Evolutionary conservation across 2,888 invertebrate species (phyloP).

Genomic region (Eupithecia exiguata): DNA sequence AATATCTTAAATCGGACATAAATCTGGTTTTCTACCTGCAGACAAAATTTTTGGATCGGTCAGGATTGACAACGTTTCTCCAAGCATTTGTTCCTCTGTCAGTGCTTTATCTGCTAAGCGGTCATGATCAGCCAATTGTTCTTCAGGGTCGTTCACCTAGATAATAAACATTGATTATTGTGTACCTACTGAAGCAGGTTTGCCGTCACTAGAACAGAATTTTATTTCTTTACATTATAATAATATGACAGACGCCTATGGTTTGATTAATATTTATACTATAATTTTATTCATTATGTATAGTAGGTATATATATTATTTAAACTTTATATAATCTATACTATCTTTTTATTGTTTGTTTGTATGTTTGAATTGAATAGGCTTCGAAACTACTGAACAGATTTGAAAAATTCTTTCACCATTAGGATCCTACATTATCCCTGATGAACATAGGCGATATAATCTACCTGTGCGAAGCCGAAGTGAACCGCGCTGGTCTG

Average conservation of each 20-base stretch:
- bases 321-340: too few relatives aligned
- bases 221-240: background rate
- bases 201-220: background rate
- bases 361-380: too few relatives aligned
- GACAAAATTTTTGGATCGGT: constrained; percentile 1
- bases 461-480: too few relatives aligned
- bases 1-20: background rate
- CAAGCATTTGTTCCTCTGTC: constrained; percentile 85
- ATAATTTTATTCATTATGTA: too few relatives aligned
- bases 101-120: constrained; percentile 94
- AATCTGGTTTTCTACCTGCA: background rate
- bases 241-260: background rate
- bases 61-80: constrained; percentile 2
- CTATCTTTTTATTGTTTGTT: too few relatives aligned
- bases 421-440: too few relatives aligned
- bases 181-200: background rate
- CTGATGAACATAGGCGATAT: too few relatives aligned
- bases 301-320: too few relatives aligned
- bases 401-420: too few relatives aligned
- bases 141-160: constrained; percentile 91
- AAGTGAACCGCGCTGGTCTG: too few relatives aligned
- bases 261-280: too few relatives aligned
- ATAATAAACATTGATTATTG: background rate
- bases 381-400: too few relatives aligned
- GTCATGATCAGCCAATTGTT: constrained; percentile 91